A percentile compares a stretch with the other conserved stretches of the same genome.
phyloP scores from a whole-genome alignment of 2,797 vertebrate genomes.

The Thaleichthys pacificus region DNA sequence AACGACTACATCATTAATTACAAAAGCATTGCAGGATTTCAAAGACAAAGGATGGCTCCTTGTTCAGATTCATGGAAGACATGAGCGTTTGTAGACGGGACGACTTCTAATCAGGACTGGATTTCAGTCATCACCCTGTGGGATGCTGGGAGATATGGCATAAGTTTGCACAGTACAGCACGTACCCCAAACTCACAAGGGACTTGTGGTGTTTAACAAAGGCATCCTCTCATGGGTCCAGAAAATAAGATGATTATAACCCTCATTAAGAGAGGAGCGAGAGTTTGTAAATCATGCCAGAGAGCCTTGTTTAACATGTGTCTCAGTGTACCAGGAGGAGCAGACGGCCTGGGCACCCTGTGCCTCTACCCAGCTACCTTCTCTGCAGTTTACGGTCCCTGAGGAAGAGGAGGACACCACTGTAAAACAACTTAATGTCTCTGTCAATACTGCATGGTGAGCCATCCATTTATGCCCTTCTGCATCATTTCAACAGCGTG shows the following conservation, averaged over 20 bases:
- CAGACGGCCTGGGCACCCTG: constrained; percentile 17
- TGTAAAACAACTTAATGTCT: constrained; percentile 30
- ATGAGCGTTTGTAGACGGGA: too few relatives aligned
- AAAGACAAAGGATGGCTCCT: too few relatives aligned
- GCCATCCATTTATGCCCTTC: background rate
- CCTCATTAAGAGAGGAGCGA: constrained; percentile 61
- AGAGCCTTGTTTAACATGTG: constrained; percentile 26
- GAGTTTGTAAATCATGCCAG: constrained; percentile 52
- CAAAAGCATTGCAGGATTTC: too few relatives aligned
- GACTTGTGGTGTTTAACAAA: constrained; percentile 30
- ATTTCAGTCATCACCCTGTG: constrained; percentile 21
- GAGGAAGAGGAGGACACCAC: constrained; percentile 4
- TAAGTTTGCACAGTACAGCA: constrained; percentile 12
- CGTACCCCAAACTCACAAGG: background rate
- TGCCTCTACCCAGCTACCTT: constrained; percentile 16
- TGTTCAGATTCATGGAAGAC: too few relatives aligned
- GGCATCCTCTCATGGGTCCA: constrained; percentile 55
- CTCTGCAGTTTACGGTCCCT: constrained; percentile 24
- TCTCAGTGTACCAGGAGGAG: constrained; percentile 29
- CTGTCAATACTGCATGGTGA: constrained; percentile 21
- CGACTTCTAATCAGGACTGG: constrained; percentile 46
- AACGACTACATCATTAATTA: too few relatives aligned
- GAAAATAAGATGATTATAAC: constrained; percentile 62
- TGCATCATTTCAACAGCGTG: background rate
- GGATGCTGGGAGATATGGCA: constrained; percentile 18